Conservation (phyloP, 2,797 vertebrate genomes). For the Sphenopsis melanotis region DNA sequence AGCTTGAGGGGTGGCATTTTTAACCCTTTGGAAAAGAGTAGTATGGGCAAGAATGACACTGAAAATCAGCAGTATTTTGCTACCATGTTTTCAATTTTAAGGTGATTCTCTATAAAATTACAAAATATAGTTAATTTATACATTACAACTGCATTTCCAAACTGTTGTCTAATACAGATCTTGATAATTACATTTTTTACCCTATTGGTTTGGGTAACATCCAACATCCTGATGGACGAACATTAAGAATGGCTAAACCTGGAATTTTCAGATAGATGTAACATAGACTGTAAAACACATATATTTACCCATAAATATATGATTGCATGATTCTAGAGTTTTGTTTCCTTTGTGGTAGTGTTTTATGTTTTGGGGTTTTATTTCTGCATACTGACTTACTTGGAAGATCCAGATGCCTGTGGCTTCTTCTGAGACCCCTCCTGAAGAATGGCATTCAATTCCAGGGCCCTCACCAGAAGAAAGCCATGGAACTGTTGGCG, state of each 20-base stretch:
- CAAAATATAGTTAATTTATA: neutral
- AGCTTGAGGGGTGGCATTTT: neutral
- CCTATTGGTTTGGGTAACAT: neutral
- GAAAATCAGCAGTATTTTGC: neutral
- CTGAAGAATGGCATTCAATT: rapidly evolving
- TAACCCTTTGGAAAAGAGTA: neutral
- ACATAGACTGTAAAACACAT: neutral
- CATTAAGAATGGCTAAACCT: neutral
- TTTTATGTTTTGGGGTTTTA: neutral
- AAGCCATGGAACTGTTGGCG: neutral
- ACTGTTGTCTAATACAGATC: neutral
- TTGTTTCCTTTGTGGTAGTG: neutral
- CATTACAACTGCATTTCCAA: neutral
- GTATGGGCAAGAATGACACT: neutral
- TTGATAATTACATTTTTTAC: neutral
- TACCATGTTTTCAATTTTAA: neutral
- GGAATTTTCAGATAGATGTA: neutral
- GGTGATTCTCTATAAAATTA: neutral
- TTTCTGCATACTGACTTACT: neutral
- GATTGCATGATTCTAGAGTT: neutral
- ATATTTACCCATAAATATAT: neutral
- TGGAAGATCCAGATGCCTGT: neutral
- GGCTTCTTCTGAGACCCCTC: neutral
- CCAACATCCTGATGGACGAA: neutral
- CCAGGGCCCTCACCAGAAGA: neutral